A percentile compares a stretch with the other conserved stretches of the same genome.
These are phyloP conservation scores for Caiman crocodilus DNA, from an alignment of 2,797 vertebrate genomes.

Conservation along the genomic window DNA sequence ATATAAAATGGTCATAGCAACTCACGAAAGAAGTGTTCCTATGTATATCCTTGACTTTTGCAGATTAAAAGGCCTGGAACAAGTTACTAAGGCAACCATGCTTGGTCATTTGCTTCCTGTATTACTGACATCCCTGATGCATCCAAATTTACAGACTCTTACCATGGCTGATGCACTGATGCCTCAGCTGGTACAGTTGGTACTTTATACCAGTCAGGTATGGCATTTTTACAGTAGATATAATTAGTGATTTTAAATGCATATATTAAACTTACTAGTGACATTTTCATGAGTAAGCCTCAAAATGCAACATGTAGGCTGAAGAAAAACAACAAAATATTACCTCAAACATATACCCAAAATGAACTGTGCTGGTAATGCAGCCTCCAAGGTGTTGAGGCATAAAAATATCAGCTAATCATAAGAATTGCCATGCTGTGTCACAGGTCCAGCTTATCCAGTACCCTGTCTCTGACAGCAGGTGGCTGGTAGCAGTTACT, in stretches of 20 bases:
- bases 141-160: slow-evolving; percentile 96
- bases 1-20: background rate
- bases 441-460: too few species aligned
- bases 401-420: background rate
- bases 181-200: slow-evolving; percentile 97
- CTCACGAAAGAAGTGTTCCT: background rate
- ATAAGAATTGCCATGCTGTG: too few species aligned
- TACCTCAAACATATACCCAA: background rate
- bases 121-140: slow-evolving; percentile 96
- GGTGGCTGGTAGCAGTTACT: too few species aligned
- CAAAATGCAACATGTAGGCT: background rate
- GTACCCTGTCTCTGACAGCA: too few species aligned
- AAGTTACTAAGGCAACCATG: slow-evolving; percentile 98
- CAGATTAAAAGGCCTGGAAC: slow-evolving; percentile 97
- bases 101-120: slow-evolving; percentile 96
- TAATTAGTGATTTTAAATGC: background rate
- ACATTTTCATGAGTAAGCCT: background rate
- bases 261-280: background rate
- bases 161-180: slow-evolving; percentile 96
- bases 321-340: background rate
- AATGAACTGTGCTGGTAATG: background rate
- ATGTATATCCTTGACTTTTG: slow-evolving; percentile 51
- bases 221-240: background rate
- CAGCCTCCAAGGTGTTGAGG: background rate
- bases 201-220: slow-evolving; percentile 99